Base-by-base conservation (phyloP, 1,140 invertebrate genomes). In the Campoletis sonorensis region DNA sequence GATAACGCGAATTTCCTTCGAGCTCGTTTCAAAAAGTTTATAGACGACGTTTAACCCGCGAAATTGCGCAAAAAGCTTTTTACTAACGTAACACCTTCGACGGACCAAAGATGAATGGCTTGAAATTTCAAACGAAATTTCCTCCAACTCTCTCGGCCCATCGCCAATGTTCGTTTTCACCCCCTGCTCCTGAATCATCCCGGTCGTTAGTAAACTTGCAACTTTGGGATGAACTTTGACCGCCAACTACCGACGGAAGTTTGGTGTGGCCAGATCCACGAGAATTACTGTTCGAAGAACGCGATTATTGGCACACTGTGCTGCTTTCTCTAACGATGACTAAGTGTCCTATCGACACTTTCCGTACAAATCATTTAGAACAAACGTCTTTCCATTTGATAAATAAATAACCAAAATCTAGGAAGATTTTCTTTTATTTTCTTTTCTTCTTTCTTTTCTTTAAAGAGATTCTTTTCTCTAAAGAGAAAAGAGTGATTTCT, bases 221-320 rank as follows among this genome's bases (percentile, higher is more conserved):
- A 75, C 23, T 58, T 75, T 75, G 18, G 15, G 45, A 30, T 75
- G 72, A 75, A 75, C 72, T 75, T 75, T 75, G 72, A 75, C 72
- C 72, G 16, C 72, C 4, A 16, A 45, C n/a, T 54, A 54, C 37
- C 54, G 21, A 30, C 72, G 49, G 40, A 75, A 75, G 49, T 75
- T 71, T 70, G 67, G 26, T 21, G 72, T 16, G 72, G 72, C n/a
- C 49, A 30, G 72, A 75, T 27, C 11, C 72, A 54, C 30, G 72
- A 75, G 72, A 49, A 75, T 75, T 75, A 45, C 61, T 64, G 61
- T 23, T 18, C 37, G 49, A 15, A 54, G 45, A 18, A 30, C 27
- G 1, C 27, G 67, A 33, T 30, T 70, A 70, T 70, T 33, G 67
- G 30, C 30, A 23, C 16, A 21, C 40, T 45, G 40, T 4, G 11